phyloP scores from a whole-genome alignment of 1,140 invertebrate genomes.

The Aphelinus certus region DNA sequence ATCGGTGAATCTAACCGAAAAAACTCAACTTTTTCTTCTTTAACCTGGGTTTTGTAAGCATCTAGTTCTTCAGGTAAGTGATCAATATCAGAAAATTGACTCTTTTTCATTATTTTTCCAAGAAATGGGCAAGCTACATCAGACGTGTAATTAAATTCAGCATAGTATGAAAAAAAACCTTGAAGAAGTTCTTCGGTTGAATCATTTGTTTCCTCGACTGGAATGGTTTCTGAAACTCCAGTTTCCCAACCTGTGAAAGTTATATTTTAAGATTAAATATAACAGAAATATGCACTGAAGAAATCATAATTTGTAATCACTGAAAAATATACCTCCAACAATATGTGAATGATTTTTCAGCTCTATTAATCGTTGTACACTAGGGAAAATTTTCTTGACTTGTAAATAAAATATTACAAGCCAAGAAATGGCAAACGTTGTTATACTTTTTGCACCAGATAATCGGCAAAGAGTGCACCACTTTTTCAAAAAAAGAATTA shows the following conservation, averaged over 20 bases:
- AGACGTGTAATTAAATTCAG: conserved; percentile 60
- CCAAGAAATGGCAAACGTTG: conserved; percentile 43
- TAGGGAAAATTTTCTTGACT: conserved; percentile 44
- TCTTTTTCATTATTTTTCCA: conserved; percentile 55
- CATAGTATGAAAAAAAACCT: conserved; percentile 65
- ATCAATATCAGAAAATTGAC: conserved; percentile 42
- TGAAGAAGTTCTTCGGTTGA: conserved; percentile 57
- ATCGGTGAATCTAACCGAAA: conserved; percentile 56
- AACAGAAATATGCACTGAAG: background rate
- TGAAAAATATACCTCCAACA: conserved; percentile 37
- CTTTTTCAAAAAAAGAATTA: conserved; percentile 63
- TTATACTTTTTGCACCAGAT: conserved; percentile 23
- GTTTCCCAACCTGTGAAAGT: conserved; percentile 37
- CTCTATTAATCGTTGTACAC: conserved; percentile 45
- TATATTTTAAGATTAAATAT: background rate
- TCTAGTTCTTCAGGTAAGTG: conserved; percentile 40
- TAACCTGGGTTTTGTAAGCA: conserved; percentile 26
- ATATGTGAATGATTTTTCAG: conserved; percentile 32
- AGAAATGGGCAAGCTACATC: conserved; percentile 62
- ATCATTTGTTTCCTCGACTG: conserved; percentile 12
- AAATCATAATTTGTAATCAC: background rate
- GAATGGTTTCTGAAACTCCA: conserved; percentile 16
- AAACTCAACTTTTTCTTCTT: conserved; percentile 35
- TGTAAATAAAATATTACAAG: conserved; percentile 51
- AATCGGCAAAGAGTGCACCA: conserved; percentile 54